Conservation (phyloP, 2,888 invertebrate species). For the Leptarthrus brevirostris region DNA sequence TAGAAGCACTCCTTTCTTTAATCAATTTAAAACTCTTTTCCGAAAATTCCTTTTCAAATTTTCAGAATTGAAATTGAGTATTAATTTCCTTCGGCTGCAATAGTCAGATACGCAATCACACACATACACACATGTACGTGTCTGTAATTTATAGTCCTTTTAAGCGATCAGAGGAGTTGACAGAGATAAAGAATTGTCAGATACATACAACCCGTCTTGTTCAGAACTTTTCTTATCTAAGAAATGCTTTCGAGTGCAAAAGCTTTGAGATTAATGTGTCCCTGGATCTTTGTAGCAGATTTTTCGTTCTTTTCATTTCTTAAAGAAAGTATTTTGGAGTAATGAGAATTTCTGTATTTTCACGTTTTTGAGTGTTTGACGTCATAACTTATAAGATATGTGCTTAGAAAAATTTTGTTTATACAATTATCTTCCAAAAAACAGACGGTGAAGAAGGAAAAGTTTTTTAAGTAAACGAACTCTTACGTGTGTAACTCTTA, state of each 20-base stretch:
- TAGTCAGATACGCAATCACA: background rate
- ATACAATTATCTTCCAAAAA: background rate
- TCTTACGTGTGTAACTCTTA: too few species aligned
- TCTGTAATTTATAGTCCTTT: constrained; percentile 29
- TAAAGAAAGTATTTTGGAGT: background rate
- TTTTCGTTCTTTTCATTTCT: constrained; percentile 1
- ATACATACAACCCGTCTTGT: constrained; percentile 24
- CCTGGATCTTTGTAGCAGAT: constrained; percentile 25
- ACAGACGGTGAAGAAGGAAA: too few species aligned
- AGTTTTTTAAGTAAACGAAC: too few species aligned
- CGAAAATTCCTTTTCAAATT: too few species aligned
- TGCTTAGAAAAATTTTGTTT: background rate
- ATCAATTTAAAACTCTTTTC: too few species aligned
- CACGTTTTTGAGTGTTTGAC: background rate
- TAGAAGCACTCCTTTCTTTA: too few species aligned
- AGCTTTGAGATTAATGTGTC: constrained; percentile 42
- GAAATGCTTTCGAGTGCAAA: constrained; percentile 41
- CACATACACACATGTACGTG: background rate
- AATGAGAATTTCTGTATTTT: constrained; percentile 8
- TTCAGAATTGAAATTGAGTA: constrained; percentile 11
- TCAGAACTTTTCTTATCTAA: constrained; percentile 33
- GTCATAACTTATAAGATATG: background rate
- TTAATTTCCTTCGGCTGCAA: background rate
- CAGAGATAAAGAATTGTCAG: constrained; percentile 42
- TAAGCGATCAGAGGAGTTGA: constrained; percentile 35